These are phyloP conservation scores for Calidris pugnax DNA, from an alignment of 2,113 vertebrate species.

Conservation along the genomic window DNA sequence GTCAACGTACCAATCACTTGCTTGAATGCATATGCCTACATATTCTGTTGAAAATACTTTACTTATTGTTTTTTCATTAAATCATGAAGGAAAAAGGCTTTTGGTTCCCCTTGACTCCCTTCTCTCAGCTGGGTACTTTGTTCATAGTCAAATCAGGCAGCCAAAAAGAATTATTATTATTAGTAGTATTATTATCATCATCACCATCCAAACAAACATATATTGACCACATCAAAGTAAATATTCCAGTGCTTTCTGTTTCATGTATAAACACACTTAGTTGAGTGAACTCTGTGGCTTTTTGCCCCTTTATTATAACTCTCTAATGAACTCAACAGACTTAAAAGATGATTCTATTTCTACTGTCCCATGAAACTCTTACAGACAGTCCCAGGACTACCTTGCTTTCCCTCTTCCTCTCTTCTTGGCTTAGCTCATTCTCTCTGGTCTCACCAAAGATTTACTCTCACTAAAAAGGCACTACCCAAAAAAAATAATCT, in stretches of 20 bases:
- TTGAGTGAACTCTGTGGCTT: background rate
- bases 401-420: background rate
- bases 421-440: background rate
- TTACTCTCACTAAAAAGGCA: background rate
- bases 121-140: background rate
- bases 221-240: background rate
- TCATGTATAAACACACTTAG: background rate
- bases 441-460: background rate
- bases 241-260: background rate
- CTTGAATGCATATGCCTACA: background rate
- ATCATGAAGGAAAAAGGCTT: background rate
- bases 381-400: background rate
- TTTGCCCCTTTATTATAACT: background rate
- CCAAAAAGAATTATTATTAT: background rate
- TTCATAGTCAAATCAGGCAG: background rate
- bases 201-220: background rate
- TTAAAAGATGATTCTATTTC: background rate
- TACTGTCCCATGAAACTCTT: background rate
- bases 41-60: background rate
- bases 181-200: background rate
- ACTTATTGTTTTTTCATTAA: background rate
- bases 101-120: background rate
- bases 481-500: background rate
- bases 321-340: background rate
- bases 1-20: background rate